phyloP scores from a whole-genome alignment of 2,888 invertebrate species.

The Pristionchus fissidentatus region DNA sequence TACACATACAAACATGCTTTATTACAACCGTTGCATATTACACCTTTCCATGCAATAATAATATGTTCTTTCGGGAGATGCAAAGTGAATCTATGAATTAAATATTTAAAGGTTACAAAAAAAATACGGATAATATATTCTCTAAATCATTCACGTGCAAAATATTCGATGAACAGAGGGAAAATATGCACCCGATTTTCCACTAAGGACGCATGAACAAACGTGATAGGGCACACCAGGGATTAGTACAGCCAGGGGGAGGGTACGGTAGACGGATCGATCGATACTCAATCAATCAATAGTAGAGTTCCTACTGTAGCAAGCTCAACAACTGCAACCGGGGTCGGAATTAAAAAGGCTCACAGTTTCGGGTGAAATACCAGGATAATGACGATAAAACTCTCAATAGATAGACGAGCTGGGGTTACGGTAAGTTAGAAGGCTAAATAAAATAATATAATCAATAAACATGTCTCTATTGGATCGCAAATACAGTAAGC shows the following conservation, averaged over 20 bases:
- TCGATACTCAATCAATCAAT: background rate
- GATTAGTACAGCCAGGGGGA: background rate
- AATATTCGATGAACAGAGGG: constrained; percentile 28
- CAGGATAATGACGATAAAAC: too few species aligned
- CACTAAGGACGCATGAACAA: background rate
- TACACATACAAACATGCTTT: background rate
- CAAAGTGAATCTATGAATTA: background rate
- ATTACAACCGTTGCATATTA: constrained; percentile 15
- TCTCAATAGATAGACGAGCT: background rate
- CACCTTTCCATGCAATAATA: background rate
- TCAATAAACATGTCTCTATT: background rate
- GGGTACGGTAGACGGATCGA: background rate
- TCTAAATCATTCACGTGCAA: constrained; percentile 2
- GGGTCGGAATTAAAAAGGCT: background rate
- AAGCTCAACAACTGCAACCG: constrained; percentile 36
- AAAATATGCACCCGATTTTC: background rate
- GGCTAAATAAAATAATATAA: too few species aligned
- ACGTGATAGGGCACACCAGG: background rate
- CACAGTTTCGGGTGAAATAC: background rate
- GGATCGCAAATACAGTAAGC: constrained; percentile 3
- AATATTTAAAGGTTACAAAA: background rate
- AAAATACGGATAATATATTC: too few species aligned
- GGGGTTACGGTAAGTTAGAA: background rate
- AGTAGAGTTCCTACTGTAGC: background rate
- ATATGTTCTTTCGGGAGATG: constrained; percentile 7